Evolutionary conservation across 2,888 invertebrate genomes (phyloP), one percentile per base, ranked within the genome.

Genomic region (Steinernema carpocapsae): DNA sequence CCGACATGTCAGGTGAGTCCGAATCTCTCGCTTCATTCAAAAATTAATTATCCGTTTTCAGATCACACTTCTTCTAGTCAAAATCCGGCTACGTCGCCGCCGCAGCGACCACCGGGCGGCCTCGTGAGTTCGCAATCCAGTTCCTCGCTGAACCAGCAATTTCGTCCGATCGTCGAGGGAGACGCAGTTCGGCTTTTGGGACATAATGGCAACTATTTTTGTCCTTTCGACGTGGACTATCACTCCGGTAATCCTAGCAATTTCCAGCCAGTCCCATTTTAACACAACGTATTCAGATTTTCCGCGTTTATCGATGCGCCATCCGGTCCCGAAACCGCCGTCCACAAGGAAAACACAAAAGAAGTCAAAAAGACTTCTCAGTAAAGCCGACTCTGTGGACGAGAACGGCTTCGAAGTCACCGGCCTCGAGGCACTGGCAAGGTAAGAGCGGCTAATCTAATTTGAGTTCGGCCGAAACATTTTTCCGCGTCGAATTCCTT

Each of bases 361-460:
- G 17, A 48, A 71, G 22, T 71, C 70, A 4, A 71, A 74, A 42
- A 17, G 71, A 24, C 26, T 72, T 26, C 26, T 48, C 0, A 19
- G 7, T n/a, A 71, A 74, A 46, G 24, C 48, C 0, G 71, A 74
- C 19, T 74, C 74, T 29, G 64, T 64, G 6, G 64, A 64, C 19
- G 64, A 64, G 29, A 29, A 14, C 48, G 48, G 48, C 48, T n/a
- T 48, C 19, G 48, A 48, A 48, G 17, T 19, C 6, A 19, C 48
- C 17, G 48, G 48, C 4, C 17, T 48, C n/a, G 48, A 48, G 4
- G 48, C n/a, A 48, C 48, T 17, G 48, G 17, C 48, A 37, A 37
- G 37, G 37, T 37, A 10, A 37, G 37, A 10, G 37, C 37, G 37
- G 37, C 10, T 37, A 10, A 37, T 10, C 37, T 37, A 37, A 37